Percentiles rank a stretch among this genome's conserved stretches.
phyloP scores from a whole-genome alignment of 2,113 vertebrate species.

The Apodemus sylvaticus region DNA sequence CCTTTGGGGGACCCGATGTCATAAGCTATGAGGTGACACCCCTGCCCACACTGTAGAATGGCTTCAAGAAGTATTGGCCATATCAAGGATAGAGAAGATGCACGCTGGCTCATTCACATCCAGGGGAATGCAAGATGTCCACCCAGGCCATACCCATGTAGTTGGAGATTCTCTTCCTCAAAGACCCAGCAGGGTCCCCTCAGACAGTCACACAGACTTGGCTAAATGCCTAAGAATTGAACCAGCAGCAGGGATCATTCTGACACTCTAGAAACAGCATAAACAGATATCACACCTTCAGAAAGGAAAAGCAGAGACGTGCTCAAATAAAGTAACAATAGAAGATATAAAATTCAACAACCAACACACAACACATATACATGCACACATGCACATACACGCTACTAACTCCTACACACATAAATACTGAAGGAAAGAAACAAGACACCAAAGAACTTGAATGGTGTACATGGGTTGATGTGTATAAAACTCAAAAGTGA shows the following conservation, averaged over 20 bases:
- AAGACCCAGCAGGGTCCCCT: background rate
- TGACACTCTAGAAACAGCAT: background rate
- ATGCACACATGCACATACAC: background rate
- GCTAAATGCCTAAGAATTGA: background rate
- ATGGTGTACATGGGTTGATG: background rate
- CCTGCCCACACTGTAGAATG: background rate
- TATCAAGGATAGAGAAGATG: accelerated
- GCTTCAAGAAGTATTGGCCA: background rate
- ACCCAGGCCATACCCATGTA: background rate
- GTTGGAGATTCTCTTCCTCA: background rate
- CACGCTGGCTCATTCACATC: background rate
- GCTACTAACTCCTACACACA: background rate
- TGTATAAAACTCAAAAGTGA: background rate
- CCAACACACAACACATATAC: background rate
- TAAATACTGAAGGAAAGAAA: background rate
- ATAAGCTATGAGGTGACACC: background rate
- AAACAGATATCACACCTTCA: background rate
- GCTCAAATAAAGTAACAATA: background rate
- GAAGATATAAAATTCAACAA: background rate
- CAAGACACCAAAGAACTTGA: background rate
- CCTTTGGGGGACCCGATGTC: background rate
- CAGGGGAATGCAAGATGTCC: background rate
- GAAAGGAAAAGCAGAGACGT: background rate
- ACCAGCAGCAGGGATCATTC: background rate
- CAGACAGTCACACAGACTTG: background rate